Percentiles rank a stretch among this genome's conserved stretches.
phyloP scores from a whole-genome alignment of 2,113 vertebrate genomes.

The Pyrgilauda ruficollis region DNA sequence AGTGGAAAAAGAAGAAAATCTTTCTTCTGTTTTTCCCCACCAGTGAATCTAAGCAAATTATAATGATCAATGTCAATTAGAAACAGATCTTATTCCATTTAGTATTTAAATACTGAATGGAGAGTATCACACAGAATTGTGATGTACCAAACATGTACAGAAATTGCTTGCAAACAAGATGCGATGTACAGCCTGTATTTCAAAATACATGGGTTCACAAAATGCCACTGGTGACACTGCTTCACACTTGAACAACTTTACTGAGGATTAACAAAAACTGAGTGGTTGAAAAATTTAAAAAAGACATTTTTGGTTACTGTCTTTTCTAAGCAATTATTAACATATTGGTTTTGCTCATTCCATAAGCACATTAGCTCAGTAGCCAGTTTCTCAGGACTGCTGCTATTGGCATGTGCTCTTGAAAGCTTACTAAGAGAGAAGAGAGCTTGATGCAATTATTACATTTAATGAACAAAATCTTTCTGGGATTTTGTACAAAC shows the following conservation, averaged over 20 bases:
- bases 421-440: neutral
- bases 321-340: neutral
- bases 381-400: neutral
- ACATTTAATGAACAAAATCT: constrained; percentile 26
- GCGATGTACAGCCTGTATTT: neutral
- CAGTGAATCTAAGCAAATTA: neutral
- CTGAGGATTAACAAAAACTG: neutral
- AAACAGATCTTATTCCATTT: neutral
- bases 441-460: neutral
- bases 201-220: neutral
- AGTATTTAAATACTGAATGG: neutral
- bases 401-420: constrained; percentile 1
- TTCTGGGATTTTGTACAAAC: constrained; percentile 9
- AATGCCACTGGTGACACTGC: neutral
- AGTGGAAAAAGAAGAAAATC: neutral
- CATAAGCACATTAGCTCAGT: neutral
- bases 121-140: neutral
- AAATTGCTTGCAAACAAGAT: neutral
- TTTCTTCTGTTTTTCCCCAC: neutral
- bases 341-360: neutral
- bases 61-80: neutral
- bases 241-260: neutral
- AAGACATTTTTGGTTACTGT: neutral
- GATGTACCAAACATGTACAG: neutral
- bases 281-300: neutral